Evolutionary conservation across 2,797 vertebrate genomes (phyloP).

Genomic region (Cuniculus paca): DNA sequence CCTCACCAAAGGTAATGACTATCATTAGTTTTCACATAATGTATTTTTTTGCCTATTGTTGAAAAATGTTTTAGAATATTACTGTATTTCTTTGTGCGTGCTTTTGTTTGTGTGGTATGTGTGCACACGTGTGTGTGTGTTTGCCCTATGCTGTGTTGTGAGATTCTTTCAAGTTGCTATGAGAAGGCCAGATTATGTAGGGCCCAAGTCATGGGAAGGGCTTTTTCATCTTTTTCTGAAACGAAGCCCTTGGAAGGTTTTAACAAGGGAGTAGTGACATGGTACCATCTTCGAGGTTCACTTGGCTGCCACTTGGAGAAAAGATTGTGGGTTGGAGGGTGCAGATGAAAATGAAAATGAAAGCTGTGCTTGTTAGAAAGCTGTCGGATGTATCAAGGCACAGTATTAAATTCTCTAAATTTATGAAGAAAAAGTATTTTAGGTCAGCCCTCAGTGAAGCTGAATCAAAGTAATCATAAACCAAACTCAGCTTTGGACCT

Average conservation of each 20-base stretch:
- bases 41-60: background rate
- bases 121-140: background rate
- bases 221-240: background rate
- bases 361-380: background rate
- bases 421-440: conserved; percentile 69
- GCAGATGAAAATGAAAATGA: background rate
- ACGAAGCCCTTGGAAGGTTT: background rate
- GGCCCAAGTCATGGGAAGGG: background rate
- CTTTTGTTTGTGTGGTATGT: background rate
- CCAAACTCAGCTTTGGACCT: background rate
- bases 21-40: background rate
- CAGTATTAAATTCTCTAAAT: background rate
- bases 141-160: background rate
- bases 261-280: background rate
- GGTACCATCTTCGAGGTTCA: background rate
- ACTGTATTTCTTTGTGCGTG: background rate
- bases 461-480: conserved; percentile 56
- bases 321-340: background rate
- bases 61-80: background rate
- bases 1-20: background rate
- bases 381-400: background rate
- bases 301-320: background rate
- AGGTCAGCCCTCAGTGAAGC: conserved; percentile 68
- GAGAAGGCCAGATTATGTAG: background rate
- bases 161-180: background rate